phyloP scores from a whole-genome alignment of 1,140 invertebrate species.

The Drosophila guanche region DNA sequence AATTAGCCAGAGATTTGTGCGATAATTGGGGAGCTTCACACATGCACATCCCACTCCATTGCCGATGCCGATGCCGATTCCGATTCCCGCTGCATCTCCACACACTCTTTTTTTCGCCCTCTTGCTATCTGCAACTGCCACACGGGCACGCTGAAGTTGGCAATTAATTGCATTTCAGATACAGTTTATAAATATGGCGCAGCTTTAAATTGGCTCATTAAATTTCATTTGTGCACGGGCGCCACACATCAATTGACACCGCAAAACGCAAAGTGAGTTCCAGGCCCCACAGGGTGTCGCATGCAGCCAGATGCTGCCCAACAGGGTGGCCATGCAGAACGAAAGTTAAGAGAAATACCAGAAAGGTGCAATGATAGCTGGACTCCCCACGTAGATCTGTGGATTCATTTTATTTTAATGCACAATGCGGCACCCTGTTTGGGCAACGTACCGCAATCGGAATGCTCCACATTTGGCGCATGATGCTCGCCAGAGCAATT shows the following conservation, averaged over 20 bases:
- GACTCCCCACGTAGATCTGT: neutral
- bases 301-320: neutral
- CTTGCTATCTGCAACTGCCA: neutral
- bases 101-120: neutral
- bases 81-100: neutral
- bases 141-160: constrained; percentile 22
- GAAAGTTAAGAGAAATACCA: too few species aligned
- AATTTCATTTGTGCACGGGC: constrained; percentile 73
- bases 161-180: constrained; percentile 77
- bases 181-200: constrained; percentile 75
- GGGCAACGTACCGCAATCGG: constrained; percentile 37
- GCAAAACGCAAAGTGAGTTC: constrained; percentile 10
- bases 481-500: constrained; percentile 65
- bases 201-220: constrained; percentile 80
- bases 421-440: constrained; percentile 29
- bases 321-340: constrained; percentile 8
- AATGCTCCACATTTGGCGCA: constrained; percentile 62
- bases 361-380: too few species aligned
- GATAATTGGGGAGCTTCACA: constrained; percentile 42
- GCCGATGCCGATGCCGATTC: neutral
- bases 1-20: constrained; percentile 51
- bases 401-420: neutral
- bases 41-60: constrained; percentile 20
- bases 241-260: constrained; percentile 74
- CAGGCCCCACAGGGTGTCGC: neutral